Evolutionary conservation across 2,113 vertebrate genomes (phyloP), one percentile per base, ranked within the genome.

Genomic region (Typhlomys cinereus): DNA sequence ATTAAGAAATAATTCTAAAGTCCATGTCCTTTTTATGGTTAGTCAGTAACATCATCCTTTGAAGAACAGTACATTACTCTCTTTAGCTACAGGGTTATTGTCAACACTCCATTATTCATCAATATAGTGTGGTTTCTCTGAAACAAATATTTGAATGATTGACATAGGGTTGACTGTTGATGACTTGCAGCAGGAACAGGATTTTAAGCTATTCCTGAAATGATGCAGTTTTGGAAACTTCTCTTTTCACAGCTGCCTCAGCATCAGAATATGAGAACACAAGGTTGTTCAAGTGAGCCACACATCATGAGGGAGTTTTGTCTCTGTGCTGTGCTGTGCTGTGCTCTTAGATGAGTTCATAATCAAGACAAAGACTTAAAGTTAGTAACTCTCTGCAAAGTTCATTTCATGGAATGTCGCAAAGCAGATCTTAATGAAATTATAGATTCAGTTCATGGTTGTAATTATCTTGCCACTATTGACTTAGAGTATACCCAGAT

Each of bases 141-240:
- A 90, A 88, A 89, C 69, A 92, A 95, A 95, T 90, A 96, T 95
- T 95, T 92, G 88, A 87, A 78, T 83, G 50, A 70, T 57, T 23
- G 73, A 36, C 67, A n/a, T 3, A 57, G 73, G 89, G 15, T 20
- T 85, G 62, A 71, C 7, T 70, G 0, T 75, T n/a, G 52, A 69
- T 78, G 52, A 85, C 4, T 21, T 34, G 12, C 52, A 11, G 23
- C 29, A 12, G 48, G 57, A 84, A 2, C 62, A 4, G 23, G 52
- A 31, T 11, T 48, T 94, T 73, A 82, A 83, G 57, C 11, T 80
- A 81, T 70, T 74, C n/a, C 74, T 81, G 85, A 71, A 88, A 85
- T 93, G n/a, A n/a, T n/a, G 18, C 31, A 29, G 6, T 82, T 80
- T 78, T 66, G 5, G 69, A 89, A 85, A 4, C 85, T 93, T 92